phyloP scores from a whole-genome alignment of 1,140 invertebrate genomes.

The Heliconius hermathena region DNA sequence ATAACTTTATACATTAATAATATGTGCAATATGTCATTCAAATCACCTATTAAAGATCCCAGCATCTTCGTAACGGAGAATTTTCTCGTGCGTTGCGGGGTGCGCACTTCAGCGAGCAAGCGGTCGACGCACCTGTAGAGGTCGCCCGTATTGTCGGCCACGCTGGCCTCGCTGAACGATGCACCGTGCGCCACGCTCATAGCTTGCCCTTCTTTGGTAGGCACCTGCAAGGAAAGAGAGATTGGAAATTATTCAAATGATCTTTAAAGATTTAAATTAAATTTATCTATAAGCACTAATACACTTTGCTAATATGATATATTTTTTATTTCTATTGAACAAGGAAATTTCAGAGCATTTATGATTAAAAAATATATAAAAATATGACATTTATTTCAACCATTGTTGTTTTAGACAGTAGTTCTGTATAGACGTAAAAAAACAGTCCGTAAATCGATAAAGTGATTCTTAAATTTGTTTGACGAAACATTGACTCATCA shows the following conservation, averaged over 20 bases:
- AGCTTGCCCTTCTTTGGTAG: conserved; percentile 86
- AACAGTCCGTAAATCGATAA: not conserved
- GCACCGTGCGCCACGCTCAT: conserved; percentile 85
- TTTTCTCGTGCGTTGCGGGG: conserved; percentile 84
- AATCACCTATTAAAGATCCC: conserved; percentile 86
- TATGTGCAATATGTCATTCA: not conserved
- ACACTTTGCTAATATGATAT: no score
- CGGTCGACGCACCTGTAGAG: conserved; percentile 87
- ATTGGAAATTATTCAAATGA: not conserved
- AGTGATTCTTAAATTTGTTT: not conserved
- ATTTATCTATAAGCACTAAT: not conserved
- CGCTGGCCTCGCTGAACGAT: conserved; percentile 89
- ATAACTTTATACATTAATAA: not conserved
- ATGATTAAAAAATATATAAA: no score
- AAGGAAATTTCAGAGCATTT: not conserved
- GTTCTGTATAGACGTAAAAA: not conserved
- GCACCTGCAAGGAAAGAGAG: conserved; percentile 81
- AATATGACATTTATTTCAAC: no score
- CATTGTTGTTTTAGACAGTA: no score
- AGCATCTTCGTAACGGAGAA: conserved; percentile 91
- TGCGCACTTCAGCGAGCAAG: conserved; percentile 84
- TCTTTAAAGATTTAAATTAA: not conserved
- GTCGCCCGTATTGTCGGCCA: conserved; percentile 88
- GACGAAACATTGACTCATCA: conserved; percentile 26
- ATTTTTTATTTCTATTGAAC: not conserved